These are phyloP conservation scores for Cyanoramphus novaezelandiae DNA, from an alignment of 2,113 vertebrate genomes.

Conservation along the genomic window DNA sequence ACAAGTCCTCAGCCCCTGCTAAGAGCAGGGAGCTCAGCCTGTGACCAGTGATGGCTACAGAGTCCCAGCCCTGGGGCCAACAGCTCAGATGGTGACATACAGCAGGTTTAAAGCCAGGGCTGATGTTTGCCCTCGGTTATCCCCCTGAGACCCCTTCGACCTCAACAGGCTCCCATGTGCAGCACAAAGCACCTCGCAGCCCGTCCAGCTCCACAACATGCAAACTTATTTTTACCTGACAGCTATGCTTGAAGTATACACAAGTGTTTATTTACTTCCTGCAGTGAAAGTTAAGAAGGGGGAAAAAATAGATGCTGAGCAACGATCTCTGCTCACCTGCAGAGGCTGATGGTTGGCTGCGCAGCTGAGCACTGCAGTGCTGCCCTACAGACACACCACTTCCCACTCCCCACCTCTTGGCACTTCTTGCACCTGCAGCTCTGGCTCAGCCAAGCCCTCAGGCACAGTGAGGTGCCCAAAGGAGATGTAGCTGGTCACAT, in stretches of 20 bases:
- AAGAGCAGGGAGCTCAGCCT: neutral
- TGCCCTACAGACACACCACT: neutral
- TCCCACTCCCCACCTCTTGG: neutral
- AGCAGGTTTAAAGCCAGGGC: neutral
- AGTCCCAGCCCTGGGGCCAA: neutral
- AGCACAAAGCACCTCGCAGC: neutral
- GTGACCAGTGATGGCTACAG: neutral
- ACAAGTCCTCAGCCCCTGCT: neutral
- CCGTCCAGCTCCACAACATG: neutral
- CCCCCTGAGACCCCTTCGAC: neutral
- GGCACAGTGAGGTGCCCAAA: neutral
- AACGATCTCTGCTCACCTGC: constrained; percentile 63
- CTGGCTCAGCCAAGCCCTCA: neutral
- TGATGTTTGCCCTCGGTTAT: neutral
- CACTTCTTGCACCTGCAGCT: constrained; percentile 30
- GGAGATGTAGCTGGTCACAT: neutral
- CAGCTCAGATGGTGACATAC: neutral
- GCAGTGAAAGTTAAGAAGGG: neutral
- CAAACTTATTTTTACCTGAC: neutral
- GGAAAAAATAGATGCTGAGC: constrained; percentile 17
- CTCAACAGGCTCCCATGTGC: neutral
- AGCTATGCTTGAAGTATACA: neutral
- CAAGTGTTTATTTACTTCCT: constrained; percentile 41
- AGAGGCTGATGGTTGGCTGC: neutral
- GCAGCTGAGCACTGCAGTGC: constrained; percentile 4